A percentile compares a stretch with the other conserved stretches of the same genome.
phyloP scores from a whole-genome alignment of 2,113 vertebrate species.

The Pyxicephalus adspersus region DNA sequence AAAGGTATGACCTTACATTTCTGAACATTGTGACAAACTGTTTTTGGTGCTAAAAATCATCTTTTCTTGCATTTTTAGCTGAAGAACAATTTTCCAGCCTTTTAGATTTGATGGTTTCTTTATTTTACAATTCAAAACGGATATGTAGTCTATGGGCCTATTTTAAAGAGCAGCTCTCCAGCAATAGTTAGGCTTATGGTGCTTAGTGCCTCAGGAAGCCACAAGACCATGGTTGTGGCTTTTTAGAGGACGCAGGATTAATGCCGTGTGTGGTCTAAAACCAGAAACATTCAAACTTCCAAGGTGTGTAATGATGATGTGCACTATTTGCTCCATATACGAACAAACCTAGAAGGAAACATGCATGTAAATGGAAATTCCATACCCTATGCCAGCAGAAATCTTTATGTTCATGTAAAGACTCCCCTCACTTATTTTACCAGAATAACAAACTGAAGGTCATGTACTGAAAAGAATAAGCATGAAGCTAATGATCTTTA shows the following conservation, averaged over 20 bases:
- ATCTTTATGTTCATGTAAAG: too few species aligned
- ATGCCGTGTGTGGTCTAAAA: constrained; percentile 12
- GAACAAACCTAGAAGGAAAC: background rate
- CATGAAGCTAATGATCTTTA: too few species aligned
- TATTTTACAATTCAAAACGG: background rate
- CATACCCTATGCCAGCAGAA: background rate
- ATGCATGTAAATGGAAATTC: constrained; percentile 1
- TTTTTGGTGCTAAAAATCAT: background rate
- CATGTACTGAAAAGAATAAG: too few species aligned
- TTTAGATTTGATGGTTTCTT: background rate
- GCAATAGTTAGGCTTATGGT: background rate
- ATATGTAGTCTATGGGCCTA: background rate
- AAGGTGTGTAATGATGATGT: background rate
- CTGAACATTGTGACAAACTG: background rate
- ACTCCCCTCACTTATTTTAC: too few species aligned
- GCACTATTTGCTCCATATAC: constrained; percentile 3
- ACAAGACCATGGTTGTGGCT: constrained; percentile 20
- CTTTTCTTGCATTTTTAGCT: constrained; percentile 11
- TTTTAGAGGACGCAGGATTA: constrained; percentile 11
- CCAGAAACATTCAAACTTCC: background rate
- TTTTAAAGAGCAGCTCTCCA: constrained; percentile 1
- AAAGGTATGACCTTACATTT: background rate
- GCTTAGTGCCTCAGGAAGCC: constrained; percentile 6
- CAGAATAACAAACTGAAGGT: too few species aligned
- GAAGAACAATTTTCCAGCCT: background rate